These are phyloP conservation scores for Drosophila nikananu DNA, from an alignment of 1,140 invertebrate species.

Conservation along the genomic window DNA sequence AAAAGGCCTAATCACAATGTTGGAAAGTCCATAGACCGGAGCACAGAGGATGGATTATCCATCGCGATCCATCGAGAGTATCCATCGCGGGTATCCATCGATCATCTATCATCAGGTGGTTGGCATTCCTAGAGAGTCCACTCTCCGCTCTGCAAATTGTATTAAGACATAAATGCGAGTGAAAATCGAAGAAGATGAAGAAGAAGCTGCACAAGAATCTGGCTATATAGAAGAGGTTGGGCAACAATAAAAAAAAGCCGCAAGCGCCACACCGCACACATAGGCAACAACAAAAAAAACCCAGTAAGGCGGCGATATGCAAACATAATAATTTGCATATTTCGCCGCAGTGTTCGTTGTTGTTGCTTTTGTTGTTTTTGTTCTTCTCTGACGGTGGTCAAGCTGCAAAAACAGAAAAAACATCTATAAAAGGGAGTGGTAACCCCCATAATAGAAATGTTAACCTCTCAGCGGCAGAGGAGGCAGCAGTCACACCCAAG, in stretches of 20 bases:
- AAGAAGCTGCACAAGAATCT: constrained; percentile 27
- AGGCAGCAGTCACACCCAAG: constrained; percentile 33
- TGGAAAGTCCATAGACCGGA: constrained; percentile 2
- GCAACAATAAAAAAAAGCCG: constrained; percentile 56
- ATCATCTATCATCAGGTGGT: constrained; percentile 25
- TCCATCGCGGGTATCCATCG: constrained; percentile 11
- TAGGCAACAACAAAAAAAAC: constrained; percentile 17
- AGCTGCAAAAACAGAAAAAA: constrained; percentile 11
- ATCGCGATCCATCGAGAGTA: constrained; percentile 13
- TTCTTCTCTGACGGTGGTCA: constrained; percentile 56
- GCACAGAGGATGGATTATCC: constrained; percentile 6
- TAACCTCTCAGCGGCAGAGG: constrained; percentile 39
- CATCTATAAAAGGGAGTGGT: constrained; percentile 57
- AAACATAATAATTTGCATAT: constrained; percentile 69
- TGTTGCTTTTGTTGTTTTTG: constrained; percentile 12
- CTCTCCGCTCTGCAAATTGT: constrained; percentile 35
- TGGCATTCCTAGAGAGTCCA: constrained; percentile 27
- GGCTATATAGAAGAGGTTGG: constrained; percentile 16
- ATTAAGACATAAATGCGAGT: constrained; percentile 69
- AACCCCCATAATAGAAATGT: constrained; percentile 61
- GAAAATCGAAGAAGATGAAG: constrained; percentile 1
- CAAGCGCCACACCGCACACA: constrained; percentile 43
- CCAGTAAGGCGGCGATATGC: constrained; percentile 49
- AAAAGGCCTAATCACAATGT: constrained; percentile 45
- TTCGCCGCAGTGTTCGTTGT: constrained; percentile 47